Evolutionary conservation across 2,797 vertebrate genomes (phyloP).

Genomic region (Enteromius afrohamiltoni): DNA sequence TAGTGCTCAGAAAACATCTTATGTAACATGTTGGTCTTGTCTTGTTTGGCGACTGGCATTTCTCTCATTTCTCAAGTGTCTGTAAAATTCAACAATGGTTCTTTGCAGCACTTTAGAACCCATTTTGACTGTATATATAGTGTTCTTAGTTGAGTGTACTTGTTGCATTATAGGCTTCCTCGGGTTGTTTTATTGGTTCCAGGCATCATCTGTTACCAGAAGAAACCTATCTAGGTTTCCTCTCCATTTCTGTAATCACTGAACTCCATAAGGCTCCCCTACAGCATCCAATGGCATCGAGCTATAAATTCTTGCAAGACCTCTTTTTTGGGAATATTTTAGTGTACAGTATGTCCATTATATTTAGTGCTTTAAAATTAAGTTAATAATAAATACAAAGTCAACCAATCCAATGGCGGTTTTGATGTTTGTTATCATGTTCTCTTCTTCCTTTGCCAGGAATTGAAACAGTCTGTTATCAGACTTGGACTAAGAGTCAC

Average conservation of each 20-base stretch:
- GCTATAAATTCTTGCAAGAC: background rate
- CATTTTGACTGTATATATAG: background rate
- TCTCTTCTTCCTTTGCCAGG: background rate
- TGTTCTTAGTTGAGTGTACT: background rate
- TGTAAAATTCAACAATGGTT: background rate
- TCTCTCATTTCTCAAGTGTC: conserved; percentile 4
- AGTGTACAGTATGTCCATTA: background rate
- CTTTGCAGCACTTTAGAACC: background rate
- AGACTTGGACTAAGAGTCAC: background rate
- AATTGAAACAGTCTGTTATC: background rate
- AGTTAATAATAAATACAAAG: background rate
- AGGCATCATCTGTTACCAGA: background rate
- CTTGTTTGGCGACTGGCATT: background rate
- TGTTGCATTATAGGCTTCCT: background rate
- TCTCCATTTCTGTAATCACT: background rate
- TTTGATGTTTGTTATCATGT: background rate
- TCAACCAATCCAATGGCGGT: background rate
- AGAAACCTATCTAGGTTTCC: background rate
- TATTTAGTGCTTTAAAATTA: background rate
- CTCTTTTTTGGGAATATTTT: background rate
- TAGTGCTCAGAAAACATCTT: conserved; percentile 35
- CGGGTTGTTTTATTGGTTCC: background rate
- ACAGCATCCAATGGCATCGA: background rate
- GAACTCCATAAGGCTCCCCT: background rate
- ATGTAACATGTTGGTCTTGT: background rate